Base-by-base conservation (phyloP, 2,113 vertebrate species). In the Festucalex cinctus region DNA sequence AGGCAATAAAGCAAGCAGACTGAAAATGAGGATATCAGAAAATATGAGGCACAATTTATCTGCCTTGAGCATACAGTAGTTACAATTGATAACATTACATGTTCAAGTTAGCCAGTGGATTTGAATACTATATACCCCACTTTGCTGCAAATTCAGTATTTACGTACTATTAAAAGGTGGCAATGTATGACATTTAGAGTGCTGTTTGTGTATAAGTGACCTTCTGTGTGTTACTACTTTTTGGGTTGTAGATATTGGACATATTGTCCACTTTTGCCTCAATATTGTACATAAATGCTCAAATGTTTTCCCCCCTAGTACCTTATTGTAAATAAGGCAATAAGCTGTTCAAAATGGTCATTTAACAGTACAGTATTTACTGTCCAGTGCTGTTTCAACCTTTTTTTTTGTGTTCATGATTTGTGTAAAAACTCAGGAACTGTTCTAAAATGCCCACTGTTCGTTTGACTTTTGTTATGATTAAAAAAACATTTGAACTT, bases 161-260 rank as follows among this genome's bases (percentile, higher is more conserved):
- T 84, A 85, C 67, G 28, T 32, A 32, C 28, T 82, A 86, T 82
- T 79, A 77, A 57, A 56, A 81, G 64, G 71, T 88, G 86, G 76
- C 85, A 64, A 83, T 79, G 80, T 89, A 72, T 78, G 64, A 80
- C 82, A 86, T 84, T 81, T 75, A 74, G 80, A 91, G 88, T 91
- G 89, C 82, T 74, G 84, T 90, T 88, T 86, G 86, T 91, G 82
- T 89, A 84, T 81, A 92, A 92, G 91, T 93, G 90, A 91, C 90
- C 92, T 93, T 93, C 88, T 85, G 79, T 91, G 82, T 85, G 89
- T 83, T 84, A 89, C 79, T 81, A 78, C 84, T 88, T 83, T 73
- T 86, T 85, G 87, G 54, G 60, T 62, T 81, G 69, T 88, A 76
- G 87, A 80, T 86, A 90, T 91, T 85, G 88, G 88, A 91, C 89